These are phyloP conservation scores for Bombus terrestris DNA, from an alignment of 1,140 invertebrate species.

Conservation along the genomic window DNA sequence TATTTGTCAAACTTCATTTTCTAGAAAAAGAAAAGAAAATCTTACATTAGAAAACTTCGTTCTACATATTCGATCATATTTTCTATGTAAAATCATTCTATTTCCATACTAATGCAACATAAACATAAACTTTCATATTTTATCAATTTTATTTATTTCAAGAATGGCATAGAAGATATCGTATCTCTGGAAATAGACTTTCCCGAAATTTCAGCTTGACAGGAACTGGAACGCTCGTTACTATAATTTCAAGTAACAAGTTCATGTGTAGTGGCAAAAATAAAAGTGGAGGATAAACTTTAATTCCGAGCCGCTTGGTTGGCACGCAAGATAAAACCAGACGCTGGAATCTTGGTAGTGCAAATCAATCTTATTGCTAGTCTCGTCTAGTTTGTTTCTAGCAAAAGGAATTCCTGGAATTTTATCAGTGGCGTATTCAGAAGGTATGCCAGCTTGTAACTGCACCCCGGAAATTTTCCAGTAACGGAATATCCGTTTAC, in stretches of 20 bases:
- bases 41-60: too few species aligned
- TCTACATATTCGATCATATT: too few species aligned
- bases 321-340: constrained; percentile 32
- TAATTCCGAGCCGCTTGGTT: neutral
- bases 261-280: neutral
- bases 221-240: neutral
- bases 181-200: neutral
- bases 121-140: neutral
- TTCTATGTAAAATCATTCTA: too few species aligned
- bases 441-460: neutral
- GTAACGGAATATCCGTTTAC: neutral
- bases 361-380: constrained; percentile 42
- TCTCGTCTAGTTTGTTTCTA: constrained; percentile 38
- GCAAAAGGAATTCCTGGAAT: constrained; percentile 45
- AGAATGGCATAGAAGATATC: neutral
- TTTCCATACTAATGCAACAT: too few species aligned
- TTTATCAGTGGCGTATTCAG: constrained; percentile 33
- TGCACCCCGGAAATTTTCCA: neutral
- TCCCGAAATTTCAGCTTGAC: neutral
- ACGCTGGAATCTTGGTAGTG: constrained; percentile 36
- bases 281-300: constrained; percentile 5
- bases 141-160: neutral
- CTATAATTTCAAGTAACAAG: neutral
- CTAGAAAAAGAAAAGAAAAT: too few species aligned
- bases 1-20: too few species aligned